Evolutionary conservation across 2,113 vertebrate genomes (phyloP).

Genomic region (Sinocyclocheilus maitianheensis): DNA sequence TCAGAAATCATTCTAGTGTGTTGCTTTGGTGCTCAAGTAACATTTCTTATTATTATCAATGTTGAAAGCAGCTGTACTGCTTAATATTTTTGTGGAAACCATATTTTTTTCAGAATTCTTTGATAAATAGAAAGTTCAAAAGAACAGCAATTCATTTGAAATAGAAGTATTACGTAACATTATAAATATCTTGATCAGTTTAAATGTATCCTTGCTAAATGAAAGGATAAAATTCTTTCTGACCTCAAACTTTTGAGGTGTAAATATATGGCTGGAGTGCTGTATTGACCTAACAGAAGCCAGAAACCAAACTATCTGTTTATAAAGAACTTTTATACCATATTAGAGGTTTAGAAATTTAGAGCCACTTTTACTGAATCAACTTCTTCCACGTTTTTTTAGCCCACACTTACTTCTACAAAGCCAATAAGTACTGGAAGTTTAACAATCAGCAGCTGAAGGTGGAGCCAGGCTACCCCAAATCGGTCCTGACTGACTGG

Average conservation of each 20-base stretch:
- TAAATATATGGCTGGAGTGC: not conserved
- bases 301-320: not conserved
- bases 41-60: not conserved
- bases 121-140: too few species aligned
- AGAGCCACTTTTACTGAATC: not conserved
- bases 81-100: too few species aligned
- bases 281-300: not conserved
- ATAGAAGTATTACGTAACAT: too few species aligned
- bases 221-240: not conserved
- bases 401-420: conserved; percentile 92
- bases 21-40: not conserved
- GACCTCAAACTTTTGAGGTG: not conserved
- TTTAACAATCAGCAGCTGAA: conserved; percentile 91
- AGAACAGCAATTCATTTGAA: too few species aligned
- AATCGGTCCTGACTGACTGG: conserved; percentile 85
- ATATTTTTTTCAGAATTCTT: too few species aligned
- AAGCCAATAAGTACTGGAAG: conserved; percentile 92
- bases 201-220: not conserved
- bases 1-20: not conserved
- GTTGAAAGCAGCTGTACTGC: too few species aligned
- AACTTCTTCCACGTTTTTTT: not conserved
- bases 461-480: conserved; percentile 88
- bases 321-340: not conserved
- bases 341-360: not conserved
- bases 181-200: too few species aligned